Percentiles rank a stretch among this genome's conserved stretches.
Conservation (phyloP, 2,797 vertebrate species). For the Hyperoplus lanceolatus region DNA sequence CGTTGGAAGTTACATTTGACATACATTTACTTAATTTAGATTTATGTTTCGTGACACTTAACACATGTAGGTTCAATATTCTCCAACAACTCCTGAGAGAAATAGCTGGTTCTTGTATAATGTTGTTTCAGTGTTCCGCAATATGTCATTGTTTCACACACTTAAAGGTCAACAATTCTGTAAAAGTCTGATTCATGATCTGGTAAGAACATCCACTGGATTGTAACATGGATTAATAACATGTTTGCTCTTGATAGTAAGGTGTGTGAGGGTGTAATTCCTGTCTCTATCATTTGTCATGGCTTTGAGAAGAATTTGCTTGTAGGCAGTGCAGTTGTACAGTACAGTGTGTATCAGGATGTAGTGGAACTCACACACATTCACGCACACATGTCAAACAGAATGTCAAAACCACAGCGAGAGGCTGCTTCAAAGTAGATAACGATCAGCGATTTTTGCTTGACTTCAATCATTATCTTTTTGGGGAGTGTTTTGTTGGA, state of each 20-base stretch:
- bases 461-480: not conserved
- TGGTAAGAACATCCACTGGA: not conserved
- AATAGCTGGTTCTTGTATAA: too few species aligned
- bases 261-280: conserved; percentile 26
- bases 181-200: not conserved
- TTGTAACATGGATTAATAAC: conserved; percentile 1
- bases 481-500: not conserved
- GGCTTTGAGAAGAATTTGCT: conserved; percentile 25
- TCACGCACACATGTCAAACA: not conserved
- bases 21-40: not conserved
- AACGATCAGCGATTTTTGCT: not conserved
- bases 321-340: not conserved
- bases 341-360: not conserved
- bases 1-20: not conserved
- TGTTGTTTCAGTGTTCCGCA: not conserved
- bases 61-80: not conserved
- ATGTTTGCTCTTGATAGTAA: conserved; percentile 30
- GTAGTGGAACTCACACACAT: not conserved
- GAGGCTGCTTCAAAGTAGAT: not conserved
- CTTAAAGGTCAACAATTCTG: conserved; percentile 1
- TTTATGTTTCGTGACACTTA: not conserved
- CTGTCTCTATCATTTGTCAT: conserved; percentile 7
- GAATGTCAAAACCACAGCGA: not conserved
- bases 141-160: conserved; percentile 5
- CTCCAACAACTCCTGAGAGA: not conserved